A percentile compares a stretch with the other conserved stretches of the same genome.
Conservation (phyloP, 2,113 vertebrate genomes). For the Ptyas mucosa region DNA sequence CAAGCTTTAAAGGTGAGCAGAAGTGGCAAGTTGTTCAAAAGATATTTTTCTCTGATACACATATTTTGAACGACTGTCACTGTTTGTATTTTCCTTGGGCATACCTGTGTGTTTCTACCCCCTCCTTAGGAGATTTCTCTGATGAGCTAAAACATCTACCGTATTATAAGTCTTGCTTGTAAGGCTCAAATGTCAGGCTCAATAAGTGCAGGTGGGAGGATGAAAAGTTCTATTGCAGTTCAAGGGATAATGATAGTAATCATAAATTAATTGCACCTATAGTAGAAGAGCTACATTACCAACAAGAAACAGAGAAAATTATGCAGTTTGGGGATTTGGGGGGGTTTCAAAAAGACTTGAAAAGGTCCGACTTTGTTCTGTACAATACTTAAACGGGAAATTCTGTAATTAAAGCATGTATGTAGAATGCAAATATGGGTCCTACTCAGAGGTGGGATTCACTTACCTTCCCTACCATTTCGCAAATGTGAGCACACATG, state of each 20-base stretch:
- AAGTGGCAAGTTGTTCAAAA: not conserved
- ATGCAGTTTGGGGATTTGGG: not conserved
- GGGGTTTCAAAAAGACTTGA: not conserved
- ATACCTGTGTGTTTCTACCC: not conserved
- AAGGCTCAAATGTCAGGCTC: not conserved
- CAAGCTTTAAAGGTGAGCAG: not conserved
- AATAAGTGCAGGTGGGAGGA: not conserved
- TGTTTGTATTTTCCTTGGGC: not conserved
- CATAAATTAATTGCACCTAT: conserved; percentile 1
- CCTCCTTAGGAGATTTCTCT: not conserved
- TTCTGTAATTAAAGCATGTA: not conserved
- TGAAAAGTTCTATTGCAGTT: not conserved
- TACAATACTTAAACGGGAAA: not conserved
- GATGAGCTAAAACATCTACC: conserved; percentile 3
- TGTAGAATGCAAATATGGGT: not conserved
- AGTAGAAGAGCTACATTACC: not conserved
- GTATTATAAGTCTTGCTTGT: not conserved
- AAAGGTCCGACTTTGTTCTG: not conserved
- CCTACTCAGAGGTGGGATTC: too few species aligned
- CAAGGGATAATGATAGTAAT: not conserved
- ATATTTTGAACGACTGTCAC: not conserved
- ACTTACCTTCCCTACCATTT: too few species aligned
- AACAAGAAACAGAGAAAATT: not conserved
- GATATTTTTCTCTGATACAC: not conserved
- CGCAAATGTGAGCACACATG: too few species aligned